phyloP scores from a whole-genome alignment of 1,140 invertebrate genomes.

The Brachionus sp. region DNA sequence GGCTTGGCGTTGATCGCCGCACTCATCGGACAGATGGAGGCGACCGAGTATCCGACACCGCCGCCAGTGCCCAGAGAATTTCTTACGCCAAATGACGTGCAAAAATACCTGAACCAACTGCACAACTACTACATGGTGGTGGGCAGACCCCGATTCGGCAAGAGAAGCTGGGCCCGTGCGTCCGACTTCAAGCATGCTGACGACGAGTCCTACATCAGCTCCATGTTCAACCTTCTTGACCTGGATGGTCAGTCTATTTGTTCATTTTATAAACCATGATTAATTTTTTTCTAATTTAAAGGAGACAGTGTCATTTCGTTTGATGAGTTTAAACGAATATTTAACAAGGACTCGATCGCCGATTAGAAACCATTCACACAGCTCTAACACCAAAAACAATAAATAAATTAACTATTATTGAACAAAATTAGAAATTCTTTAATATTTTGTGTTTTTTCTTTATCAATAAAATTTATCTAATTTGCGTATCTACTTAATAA shows the following conservation, averaged over 20 bases:
- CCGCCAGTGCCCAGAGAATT: conserved; percentile 5
- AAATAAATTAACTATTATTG: not conserved
- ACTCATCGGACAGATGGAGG: not conserved
- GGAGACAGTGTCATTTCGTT: conserved; percentile 19
- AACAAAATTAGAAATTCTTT: conserved; percentile 1
- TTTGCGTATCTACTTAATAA: conserved; percentile 9
- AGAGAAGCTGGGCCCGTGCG: not conserved
- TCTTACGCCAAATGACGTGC: not conserved
- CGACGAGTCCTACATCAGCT: not conserved
- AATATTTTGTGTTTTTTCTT: not conserved
- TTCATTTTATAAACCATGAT: not conserved
- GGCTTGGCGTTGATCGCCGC: not conserved
- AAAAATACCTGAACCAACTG: conserved; percentile 37
- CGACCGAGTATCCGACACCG: conserved; percentile 41
- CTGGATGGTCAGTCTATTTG: not conserved
- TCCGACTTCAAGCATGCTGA: not conserved
- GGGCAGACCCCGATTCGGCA: conserved; percentile 43
- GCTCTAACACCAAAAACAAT: not conserved
- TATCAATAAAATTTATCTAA: conserved; percentile 11
- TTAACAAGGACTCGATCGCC: not conserved
- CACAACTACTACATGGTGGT: conserved; percentile 45
- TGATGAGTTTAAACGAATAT: conserved; percentile 19
- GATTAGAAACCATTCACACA: not conserved
- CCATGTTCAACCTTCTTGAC: not conserved
- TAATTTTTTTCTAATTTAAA: not conserved